phyloP scores from a whole-genome alignment of 1,140 invertebrate genomes.

The Lineus longissimus region DNA sequence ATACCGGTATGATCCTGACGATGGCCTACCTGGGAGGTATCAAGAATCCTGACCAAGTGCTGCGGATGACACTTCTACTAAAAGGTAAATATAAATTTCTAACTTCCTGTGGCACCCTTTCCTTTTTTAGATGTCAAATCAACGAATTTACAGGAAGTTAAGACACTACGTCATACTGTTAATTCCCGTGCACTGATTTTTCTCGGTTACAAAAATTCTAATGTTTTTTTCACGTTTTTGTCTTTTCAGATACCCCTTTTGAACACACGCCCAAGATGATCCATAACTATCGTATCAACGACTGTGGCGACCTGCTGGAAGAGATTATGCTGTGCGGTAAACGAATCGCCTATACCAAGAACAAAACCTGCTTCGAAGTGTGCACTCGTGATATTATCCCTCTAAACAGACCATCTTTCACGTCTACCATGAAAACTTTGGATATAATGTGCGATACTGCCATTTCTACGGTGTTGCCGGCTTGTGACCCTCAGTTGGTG shows the following conservation, averaged over 20 bases:
- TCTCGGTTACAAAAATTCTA: not conserved
- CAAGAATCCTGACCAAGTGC: not conserved
- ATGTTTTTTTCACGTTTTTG: not conserved
- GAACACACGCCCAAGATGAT: not conserved
- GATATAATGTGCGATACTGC: not conserved
- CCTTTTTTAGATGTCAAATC: too few species aligned
- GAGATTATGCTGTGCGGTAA: not conserved
- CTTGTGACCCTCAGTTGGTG: too few species aligned
- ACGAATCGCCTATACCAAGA: conserved; percentile 1
- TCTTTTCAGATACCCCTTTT: conserved; percentile 2
- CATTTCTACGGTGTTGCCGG: not conserved
- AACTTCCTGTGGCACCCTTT: too few species aligned
- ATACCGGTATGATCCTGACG: not conserved
- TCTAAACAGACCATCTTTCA: not conserved
- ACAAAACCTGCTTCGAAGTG: conserved; percentile 3
- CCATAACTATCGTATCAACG: not conserved
- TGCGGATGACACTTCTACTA: conserved; percentile 1
- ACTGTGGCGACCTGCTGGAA: not conserved
- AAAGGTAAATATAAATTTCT: conserved; percentile 4
- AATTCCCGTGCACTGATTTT: too few species aligned
- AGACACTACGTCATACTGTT: too few species aligned
- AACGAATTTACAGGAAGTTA: too few species aligned
- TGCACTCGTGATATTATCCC: not conserved
- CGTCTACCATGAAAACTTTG: not conserved
- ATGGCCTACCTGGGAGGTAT: conserved; percentile 2